These are phyloP conservation scores for Phortica variegata DNA, from an alignment of 1,140 invertebrate genomes.

Conservation along the genomic window DNA sequence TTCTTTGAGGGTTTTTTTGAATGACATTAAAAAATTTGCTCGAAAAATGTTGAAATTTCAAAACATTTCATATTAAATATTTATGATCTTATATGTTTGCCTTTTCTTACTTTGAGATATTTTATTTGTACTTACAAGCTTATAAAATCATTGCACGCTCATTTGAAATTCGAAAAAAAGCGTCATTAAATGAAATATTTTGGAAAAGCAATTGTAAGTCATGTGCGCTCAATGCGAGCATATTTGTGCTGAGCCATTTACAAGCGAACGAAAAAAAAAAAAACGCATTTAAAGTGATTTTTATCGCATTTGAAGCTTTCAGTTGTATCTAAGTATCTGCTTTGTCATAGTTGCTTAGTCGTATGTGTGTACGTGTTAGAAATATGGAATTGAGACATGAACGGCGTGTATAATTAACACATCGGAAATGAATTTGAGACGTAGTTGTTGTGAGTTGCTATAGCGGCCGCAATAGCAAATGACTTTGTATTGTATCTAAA, in stretches of 20 bases:
- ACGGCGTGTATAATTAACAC: conserved; percentile 31
- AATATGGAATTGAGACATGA: neutral
- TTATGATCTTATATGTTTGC: conserved; percentile 26
- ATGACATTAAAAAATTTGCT: conserved; percentile 2
- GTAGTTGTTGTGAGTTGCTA: too few species aligned
- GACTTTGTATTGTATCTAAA: conserved; percentile 30
- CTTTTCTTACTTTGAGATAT: too few species aligned
- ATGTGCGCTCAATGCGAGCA: neutral
- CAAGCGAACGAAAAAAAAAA: neutral
- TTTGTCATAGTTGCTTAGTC: neutral
- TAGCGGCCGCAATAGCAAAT: conserved; percentile 6
- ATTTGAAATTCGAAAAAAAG: too few species aligned
- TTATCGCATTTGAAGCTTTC: neutral
- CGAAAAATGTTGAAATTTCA: neutral
- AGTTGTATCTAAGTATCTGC: neutral
- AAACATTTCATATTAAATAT: conserved; percentile 2
- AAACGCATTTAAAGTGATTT: neutral
- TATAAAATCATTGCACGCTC: too few species aligned
- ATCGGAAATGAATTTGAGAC: conserved; percentile 18
- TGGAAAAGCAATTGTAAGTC: too few species aligned
- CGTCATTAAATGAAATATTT: too few species aligned
- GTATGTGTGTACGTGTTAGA: neutral
- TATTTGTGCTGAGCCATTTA: neutral
- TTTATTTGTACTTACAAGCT: too few species aligned
- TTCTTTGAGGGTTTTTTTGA: neutral